Conservation (phyloP, 2,113 vertebrate genomes). For the Chunga burmeisteri region DNA sequence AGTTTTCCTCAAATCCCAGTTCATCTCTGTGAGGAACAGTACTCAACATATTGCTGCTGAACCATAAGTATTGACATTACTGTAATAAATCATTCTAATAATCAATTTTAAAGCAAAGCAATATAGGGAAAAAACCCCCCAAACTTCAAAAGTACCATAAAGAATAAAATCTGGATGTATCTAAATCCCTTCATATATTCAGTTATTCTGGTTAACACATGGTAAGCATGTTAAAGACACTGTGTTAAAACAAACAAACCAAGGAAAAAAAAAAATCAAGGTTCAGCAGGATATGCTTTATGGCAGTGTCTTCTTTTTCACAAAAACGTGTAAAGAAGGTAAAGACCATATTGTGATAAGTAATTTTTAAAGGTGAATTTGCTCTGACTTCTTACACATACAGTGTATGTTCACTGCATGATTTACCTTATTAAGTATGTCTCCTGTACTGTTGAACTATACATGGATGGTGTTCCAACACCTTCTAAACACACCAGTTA, state of each 20-base stretch:
- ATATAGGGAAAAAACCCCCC: neutral
- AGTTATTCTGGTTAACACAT: neutral
- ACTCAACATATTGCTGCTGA: neutral
- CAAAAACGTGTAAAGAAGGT: neutral
- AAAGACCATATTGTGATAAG: neutral
- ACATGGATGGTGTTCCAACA: neutral
- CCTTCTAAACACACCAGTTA: neutral
- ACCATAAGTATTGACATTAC: neutral
- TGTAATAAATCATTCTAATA: neutral
- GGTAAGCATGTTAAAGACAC: neutral
- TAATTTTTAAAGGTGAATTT: neutral
- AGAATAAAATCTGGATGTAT: neutral
- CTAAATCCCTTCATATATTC: neutral
- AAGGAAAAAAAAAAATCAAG: neutral
- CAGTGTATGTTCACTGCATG: neutral
- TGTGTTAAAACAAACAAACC: neutral
- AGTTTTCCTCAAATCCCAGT: neutral
- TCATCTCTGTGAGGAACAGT: neutral
- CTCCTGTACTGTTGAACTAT: neutral
- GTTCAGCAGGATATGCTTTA: neutral
- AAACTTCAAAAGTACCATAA: neutral
- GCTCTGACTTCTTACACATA: neutral
- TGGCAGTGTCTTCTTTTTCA: neutral
- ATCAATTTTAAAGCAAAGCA: neutral
- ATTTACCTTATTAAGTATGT: neutral